A percentile compares a stretch with the other conserved stretches of the same genome.
These are phyloP conservation scores for Pluvianellus socialis DNA, from an alignment of 2,113 vertebrate species.

Conservation along the genomic window DNA sequence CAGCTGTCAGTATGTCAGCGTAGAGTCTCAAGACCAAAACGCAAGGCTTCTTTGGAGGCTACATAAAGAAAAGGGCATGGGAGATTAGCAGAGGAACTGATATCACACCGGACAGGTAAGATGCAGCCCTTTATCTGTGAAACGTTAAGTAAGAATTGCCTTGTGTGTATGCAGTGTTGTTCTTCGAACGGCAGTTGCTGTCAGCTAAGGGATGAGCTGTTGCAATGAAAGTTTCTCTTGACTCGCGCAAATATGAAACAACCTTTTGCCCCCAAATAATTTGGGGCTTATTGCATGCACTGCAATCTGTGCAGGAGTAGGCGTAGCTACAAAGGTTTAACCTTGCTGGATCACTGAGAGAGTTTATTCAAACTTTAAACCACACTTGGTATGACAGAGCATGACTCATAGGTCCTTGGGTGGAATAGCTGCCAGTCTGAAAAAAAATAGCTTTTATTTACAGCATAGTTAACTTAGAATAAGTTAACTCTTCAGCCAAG, in stretches of 20 bases:
- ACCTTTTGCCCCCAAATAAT: not conserved
- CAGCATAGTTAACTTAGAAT: not conserved
- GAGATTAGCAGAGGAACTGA: not conserved
- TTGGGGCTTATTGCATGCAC: not conserved
- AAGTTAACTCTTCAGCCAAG: not conserved
- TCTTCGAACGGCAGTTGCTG: not conserved
- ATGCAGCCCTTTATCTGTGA: not conserved
- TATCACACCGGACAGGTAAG: not conserved
- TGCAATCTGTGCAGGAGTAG: not conserved
- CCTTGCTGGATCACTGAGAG: not conserved
- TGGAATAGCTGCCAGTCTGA: not conserved
- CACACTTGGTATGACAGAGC: not conserved
- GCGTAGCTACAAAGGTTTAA: not conserved
- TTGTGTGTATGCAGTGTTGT: not conserved
- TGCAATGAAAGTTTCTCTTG: not conserved
- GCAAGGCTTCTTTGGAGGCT: not conserved
- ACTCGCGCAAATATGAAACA: not conserved
- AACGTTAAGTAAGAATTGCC: not conserved
- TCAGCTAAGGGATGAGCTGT: not conserved
- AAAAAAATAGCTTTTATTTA: not conserved
- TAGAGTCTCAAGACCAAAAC: not conserved
- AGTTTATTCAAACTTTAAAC: not conserved
- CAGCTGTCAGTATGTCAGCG: not conserved
- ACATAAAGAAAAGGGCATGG: not conserved
- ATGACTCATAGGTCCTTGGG: not conserved